A percentile compares a stretch with the other conserved stretches of the same genome.
These are phyloP conservation scores for Apamea anceps DNA, from an alignment of 2,888 invertebrate genomes.

Conservation along the genomic window DNA sequence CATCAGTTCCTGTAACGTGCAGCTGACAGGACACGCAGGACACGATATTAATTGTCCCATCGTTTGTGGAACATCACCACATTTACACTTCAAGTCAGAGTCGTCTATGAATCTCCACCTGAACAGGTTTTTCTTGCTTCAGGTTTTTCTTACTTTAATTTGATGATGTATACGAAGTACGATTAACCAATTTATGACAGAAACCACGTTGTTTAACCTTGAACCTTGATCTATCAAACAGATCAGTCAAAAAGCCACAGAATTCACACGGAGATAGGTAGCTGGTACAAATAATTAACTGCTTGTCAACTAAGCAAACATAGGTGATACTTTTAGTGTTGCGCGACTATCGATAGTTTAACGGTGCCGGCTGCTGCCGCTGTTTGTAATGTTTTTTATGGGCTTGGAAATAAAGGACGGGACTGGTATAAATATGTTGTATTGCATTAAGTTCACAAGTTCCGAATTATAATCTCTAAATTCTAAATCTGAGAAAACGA, in stretches of 20 bases:
- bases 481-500: neutral
- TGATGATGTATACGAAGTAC: too few relatives aligned
- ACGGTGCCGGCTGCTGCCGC: neutral
- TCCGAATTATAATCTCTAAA: too few relatives aligned
- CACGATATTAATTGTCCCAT: too few relatives aligned
- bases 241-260: constrained; percentile 21
- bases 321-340: constrained; percentile 7
- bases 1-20: too few relatives aligned
- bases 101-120: too few relatives aligned
- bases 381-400: neutral
- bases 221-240: constrained; percentile 4
- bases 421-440: too few relatives aligned
- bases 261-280: neutral
- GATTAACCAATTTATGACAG: neutral
- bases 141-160: too few relatives aligned
- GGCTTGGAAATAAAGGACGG: neutral
- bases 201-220: neutral
- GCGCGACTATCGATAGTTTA: neutral
- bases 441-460: too few relatives aligned
- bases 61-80: too few relatives aligned
- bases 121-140: too few relatives aligned
- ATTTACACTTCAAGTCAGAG: too few relatives aligned
- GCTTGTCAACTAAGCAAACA: constrained; percentile 10
- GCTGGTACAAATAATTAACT: constrained; percentile 29
- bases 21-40: too few relatives aligned